Conservation (phyloP, 1,140 invertebrate species). For the Fopius arisanus region DNA sequence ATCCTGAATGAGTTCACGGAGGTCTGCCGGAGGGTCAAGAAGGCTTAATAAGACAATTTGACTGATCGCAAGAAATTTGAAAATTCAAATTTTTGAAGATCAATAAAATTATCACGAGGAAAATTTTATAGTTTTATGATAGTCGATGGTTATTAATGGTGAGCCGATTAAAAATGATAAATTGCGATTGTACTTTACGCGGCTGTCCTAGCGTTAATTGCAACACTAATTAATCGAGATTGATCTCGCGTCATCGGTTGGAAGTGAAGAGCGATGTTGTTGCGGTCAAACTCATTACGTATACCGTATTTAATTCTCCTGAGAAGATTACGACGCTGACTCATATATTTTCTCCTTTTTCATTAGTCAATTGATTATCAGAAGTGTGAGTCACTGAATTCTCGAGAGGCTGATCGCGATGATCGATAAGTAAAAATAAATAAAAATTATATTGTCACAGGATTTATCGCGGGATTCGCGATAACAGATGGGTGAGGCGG, state of each 20-base stretch:
- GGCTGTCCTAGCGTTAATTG: conserved; percentile 43
- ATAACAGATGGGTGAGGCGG: neutral
- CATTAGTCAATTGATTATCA: neutral
- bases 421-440: neutral
- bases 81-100: no score
- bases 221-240: conserved; percentile 46
- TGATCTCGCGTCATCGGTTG: conserved; percentile 29
- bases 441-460: no score
- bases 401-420: neutral
- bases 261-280: neutral
- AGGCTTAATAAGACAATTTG: no score
- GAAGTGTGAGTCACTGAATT: neutral
- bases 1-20: no score
- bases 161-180: neutral
- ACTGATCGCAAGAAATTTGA: no score
- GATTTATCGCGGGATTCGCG: neutral
- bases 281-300: neutral
- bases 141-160: conserved; percentile 45
- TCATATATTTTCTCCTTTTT: neutral
- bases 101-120: no score
- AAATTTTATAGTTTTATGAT: no score
- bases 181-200: conserved; percentile 40
- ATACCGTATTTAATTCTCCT: neutral
- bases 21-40: no score
- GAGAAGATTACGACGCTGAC: neutral